Conservation (phyloP, 1,140 invertebrate genomes). For the Drosophila lacertosa region DNA sequence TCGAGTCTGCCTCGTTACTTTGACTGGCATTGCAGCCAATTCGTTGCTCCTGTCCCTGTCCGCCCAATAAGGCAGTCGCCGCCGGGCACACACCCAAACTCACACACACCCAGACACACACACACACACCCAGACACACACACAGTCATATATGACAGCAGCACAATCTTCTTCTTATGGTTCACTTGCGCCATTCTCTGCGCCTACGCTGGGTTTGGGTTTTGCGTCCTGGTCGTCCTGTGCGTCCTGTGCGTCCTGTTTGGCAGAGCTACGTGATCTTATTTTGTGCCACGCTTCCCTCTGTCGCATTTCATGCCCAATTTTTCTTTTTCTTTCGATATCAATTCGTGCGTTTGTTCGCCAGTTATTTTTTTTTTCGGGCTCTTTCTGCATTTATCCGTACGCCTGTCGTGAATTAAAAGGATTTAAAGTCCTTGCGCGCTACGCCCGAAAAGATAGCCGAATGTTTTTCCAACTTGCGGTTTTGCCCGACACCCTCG, state of each 20-base stretch:
- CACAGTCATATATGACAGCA: constrained; percentile 34
- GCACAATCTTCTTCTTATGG: constrained; percentile 28
- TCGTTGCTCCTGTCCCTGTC: constrained; percentile 25
- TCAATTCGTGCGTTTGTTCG: constrained; percentile 61
- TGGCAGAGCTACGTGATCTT: constrained; percentile 81
- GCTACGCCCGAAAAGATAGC: constrained; percentile 70
- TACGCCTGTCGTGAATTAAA: constrained; percentile 79
- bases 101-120: constrained; percentile 19
- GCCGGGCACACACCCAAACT: constrained; percentile 40
- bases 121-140: constrained; percentile 8
- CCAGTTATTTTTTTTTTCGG: constrained; percentile 24
- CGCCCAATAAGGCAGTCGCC: constrained; percentile 45
- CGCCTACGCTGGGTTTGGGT: constrained; percentile 52
- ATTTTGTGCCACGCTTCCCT: constrained; percentile 60
- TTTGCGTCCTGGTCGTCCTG: constrained; percentile 47
- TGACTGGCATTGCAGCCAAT: constrained; percentile 47
- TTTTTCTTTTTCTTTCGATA: constrained; percentile 69
- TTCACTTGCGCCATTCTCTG: constrained; percentile 73
- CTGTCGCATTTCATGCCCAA: constrained; percentile 64
- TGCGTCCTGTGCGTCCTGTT: too few species aligned
- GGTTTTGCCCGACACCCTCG: constrained; percentile 69
- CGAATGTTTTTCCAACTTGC: constrained; percentile 75
- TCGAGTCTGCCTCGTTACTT: constrained; percentile 58
- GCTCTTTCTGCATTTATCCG: constrained; percentile 40
- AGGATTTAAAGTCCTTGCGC: constrained; percentile 72